Evolutionary conservation across 2,888 invertebrate genomes (phyloP), one percentile per base, ranked within the genome.

Genomic region (Nycteola revayana): DNA sequence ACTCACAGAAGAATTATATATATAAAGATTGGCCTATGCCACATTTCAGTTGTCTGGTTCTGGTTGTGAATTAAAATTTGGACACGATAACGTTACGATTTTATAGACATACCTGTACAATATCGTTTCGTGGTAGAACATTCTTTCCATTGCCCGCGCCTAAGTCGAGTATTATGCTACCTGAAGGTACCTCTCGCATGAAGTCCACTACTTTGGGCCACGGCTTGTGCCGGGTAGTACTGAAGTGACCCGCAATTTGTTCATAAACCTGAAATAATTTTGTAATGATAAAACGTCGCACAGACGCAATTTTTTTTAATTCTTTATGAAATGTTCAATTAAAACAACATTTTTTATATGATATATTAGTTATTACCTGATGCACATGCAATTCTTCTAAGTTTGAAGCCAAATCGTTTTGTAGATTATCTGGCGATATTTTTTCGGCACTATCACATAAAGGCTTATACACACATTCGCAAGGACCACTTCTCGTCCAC

Each of bases 121-220:
- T 85, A 45, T 90, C 81, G 20, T 72, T 62, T 47, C 92, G 91
- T 1, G 81, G 67, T 31, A 92, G 90, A 34, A 99, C 90, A 79
- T 99, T 99, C 90, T 99, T 99, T 23, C 99, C 99, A 88, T 99
- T 99, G 6, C 99, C 99, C 77, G 98, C 98, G 3, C 99, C 99
- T 21, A 98, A 92, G 80, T 99, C 99, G 2, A 98, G 69, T 7
- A 99, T 70, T 6, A 97, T 69, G 1, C 94, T 92, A 0, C 95
- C 95, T 0, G 74, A 37, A 0, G 91, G 73, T 46, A 96, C 91
- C 3, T 82, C 85, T 8, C 90, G 75, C 14, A 97, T 82, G 82
- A 99, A 99, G 49, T 93, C 87, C 0, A 92, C 87, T 0, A 99
- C 97, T 49, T 93, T 93, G 0, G 98, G 98, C 99, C 99, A 99